A percentile compares a stretch with the other conserved stretches of the same genome.
Conservation (phyloP, 2,113 vertebrate genomes). For the Cyrtonyx montezumae region DNA sequence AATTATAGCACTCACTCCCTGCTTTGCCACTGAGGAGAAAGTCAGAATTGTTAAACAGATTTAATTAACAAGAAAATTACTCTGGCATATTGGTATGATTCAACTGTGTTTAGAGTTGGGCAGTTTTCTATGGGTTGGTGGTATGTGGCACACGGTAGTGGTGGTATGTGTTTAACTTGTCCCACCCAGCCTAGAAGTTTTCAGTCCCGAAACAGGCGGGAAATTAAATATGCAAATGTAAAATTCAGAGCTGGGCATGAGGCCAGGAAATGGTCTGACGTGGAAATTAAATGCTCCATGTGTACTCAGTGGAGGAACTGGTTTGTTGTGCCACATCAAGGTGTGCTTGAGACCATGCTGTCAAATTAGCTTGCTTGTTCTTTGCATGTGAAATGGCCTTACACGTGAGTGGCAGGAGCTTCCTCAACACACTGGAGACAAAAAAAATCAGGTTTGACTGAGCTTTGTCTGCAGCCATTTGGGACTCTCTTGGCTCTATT, state of each 20-base stretch:
- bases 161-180: background rate
- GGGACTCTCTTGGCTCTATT: background rate
- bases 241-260: background rate
- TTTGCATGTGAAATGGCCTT: background rate
- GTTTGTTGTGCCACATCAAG: background rate
- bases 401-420: background rate
- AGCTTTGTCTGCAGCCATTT: background rate
- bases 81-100: background rate
- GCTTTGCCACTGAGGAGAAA: background rate
- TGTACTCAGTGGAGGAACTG: background rate
- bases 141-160: background rate
- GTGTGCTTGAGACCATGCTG: background rate
- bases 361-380: background rate
- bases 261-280: background rate
- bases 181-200: background rate
- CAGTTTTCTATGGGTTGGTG: background rate
- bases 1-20: background rate
- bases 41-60: background rate
- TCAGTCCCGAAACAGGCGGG: background rate
- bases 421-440: background rate
- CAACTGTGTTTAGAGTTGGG: background rate
- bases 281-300: background rate
- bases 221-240: background rate
- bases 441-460: background rate
- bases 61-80: background rate